Evolutionary conservation across 2,888 invertebrate species (phyloP).

Genomic region (Chymomyza procnemis): DNA sequence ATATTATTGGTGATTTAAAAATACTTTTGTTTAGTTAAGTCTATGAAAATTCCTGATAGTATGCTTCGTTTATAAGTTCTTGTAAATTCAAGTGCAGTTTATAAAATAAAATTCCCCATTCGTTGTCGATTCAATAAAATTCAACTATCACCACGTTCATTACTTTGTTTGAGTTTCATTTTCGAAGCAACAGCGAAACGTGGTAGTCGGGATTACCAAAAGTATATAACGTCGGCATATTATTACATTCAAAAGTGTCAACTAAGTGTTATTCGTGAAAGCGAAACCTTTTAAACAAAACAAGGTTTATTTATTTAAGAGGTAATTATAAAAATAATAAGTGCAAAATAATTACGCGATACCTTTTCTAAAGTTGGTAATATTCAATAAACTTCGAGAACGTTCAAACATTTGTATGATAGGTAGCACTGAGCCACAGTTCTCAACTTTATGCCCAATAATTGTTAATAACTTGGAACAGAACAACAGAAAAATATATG

Average conservation of each 20-base stretch:
- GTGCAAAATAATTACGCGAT: neutral
- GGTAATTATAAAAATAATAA: neutral
- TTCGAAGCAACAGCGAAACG: slow-evolving; percentile 12
- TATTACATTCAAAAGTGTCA: slow-evolving; percentile 47
- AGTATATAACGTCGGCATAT: slow-evolving; percentile 14
- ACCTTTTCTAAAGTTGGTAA: neutral
- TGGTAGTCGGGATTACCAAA: slow-evolving; percentile 26
- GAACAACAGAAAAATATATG: slow-evolving; percentile 2
- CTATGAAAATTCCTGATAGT: too few species aligned
- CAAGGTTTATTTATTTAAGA: neutral
- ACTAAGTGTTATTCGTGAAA: slow-evolving; percentile 48
- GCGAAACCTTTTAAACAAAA: neutral
- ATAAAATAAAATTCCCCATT: slow-evolving; percentile 1
- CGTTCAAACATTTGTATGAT: neutral
- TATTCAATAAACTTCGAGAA: neutral
- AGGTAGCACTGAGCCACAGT: neutral
- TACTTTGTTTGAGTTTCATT: slow-evolving; percentile 1
- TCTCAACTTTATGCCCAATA: too few species aligned
- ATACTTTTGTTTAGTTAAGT: too few species aligned
- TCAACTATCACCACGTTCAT: neutral
- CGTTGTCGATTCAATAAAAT: neutral
- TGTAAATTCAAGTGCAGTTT: neutral
- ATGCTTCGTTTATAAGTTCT: neutral
- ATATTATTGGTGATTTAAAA: too few species aligned
- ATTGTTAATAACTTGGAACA: too few species aligned